A percentile compares a stretch with the other conserved stretches of the same genome.
Conservation (phyloP, 2,113 vertebrate genomes). For the Actenoides hombroni region DNA sequence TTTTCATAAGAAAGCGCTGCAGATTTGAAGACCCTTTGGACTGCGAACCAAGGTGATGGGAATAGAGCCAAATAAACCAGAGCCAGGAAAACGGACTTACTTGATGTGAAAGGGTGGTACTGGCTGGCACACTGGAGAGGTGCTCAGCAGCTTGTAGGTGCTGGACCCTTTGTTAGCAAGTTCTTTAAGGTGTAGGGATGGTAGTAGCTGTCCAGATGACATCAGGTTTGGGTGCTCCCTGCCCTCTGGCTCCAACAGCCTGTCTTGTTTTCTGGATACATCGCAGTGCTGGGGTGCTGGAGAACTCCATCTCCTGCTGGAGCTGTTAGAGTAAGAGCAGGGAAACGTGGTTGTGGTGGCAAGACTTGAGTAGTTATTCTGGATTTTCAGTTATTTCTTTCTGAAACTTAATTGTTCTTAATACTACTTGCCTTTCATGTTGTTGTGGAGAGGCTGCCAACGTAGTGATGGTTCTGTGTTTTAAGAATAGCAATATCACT, state of each 20-base stretch:
- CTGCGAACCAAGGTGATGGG: conserved; percentile 6
- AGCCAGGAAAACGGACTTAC: background rate
- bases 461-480: background rate
- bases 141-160: background rate
- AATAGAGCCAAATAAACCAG: background rate
- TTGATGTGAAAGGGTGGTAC: background rate
- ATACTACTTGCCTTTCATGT: background rate
- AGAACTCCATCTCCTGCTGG: background rate
- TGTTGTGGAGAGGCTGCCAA: background rate
- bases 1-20: background rate
- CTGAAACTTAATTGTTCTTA: background rate
- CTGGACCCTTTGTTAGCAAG: background rate
- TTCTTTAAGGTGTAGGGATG: background rate
- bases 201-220: background rate
- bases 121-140: background rate
- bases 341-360: background rate
- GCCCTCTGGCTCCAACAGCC: background rate
- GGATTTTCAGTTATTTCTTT: background rate
- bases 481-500: background rate
- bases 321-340: background rate
- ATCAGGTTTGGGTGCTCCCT: background rate
- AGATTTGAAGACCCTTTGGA: background rate
- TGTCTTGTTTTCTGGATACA: background rate
- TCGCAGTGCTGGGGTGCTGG: background rate
- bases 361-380: background rate